Evolutionary conservation across 2,113 vertebrate genomes (phyloP).

Genomic region (Peucedramus taeniatus): DNA sequence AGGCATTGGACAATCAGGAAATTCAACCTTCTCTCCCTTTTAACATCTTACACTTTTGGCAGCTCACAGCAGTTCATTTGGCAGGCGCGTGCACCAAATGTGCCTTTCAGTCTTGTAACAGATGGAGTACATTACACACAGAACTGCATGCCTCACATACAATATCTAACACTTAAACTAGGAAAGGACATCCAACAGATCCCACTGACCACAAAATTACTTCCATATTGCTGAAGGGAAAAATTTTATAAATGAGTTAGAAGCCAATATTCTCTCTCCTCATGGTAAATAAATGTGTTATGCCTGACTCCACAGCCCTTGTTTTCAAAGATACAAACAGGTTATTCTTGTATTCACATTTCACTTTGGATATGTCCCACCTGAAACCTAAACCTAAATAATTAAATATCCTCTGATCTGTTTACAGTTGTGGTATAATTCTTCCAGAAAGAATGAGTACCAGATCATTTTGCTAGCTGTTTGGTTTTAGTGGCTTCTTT

Average conservation of each 20-base stretch:
- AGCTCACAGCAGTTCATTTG: constrained; percentile 48
- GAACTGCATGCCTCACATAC: constrained; percentile 41
- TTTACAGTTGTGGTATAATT: neutral
- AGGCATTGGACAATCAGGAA: constrained; percentile 22
- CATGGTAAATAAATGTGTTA: neutral
- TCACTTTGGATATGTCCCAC: neutral
- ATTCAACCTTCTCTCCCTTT: constrained; percentile 33
- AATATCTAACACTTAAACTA: constrained; percentile 19
- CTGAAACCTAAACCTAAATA: neutral
- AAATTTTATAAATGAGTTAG: neutral
- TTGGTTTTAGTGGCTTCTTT: neutral
- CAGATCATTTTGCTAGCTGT: neutral
- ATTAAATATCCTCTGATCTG: neutral
- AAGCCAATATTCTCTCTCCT: neutral
- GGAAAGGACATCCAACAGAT: neutral
- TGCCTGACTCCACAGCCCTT: neutral
- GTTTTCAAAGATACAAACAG: neutral
- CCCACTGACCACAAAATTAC: neutral
- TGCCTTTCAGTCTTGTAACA: constrained; percentile 55
- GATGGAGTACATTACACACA: constrained; percentile 53
- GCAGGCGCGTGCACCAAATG: constrained; percentile 49
- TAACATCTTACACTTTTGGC: constrained; percentile 48
- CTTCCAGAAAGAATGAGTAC: neutral
- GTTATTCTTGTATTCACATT: neutral
- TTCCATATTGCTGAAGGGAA: neutral